phyloP scores from a whole-genome alignment of 2,888 invertebrate genomes.

The Platycnemis pennipes region DNA sequence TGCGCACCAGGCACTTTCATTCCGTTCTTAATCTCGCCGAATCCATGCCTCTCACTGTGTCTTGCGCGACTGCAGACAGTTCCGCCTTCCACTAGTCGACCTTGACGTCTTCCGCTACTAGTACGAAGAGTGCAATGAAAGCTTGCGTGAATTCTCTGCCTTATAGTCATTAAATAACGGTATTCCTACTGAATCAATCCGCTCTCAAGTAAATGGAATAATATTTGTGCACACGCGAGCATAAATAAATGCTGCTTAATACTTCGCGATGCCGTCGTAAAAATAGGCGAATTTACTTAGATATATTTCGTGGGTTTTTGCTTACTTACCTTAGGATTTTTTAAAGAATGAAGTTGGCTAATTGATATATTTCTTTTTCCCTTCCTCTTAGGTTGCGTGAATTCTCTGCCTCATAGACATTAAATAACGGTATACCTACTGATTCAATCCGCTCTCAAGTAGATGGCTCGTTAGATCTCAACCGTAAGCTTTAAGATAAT shows the following conservation, averaged over 20 bases:
- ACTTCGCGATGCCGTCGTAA: too few relatives aligned
- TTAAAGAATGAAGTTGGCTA: too few relatives aligned
- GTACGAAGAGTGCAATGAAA: not conserved
- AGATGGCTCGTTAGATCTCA: too few relatives aligned
- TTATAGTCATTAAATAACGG: slow-evolving; percentile 1
- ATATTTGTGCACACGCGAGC: too few relatives aligned
- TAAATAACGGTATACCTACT: not conserved
- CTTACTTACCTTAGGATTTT: too few relatives aligned
- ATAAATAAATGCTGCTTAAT: too few relatives aligned
- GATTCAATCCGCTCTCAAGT: not conserved
- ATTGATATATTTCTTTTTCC: too few relatives aligned
- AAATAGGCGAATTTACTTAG: too few relatives aligned
- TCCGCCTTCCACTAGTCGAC: not conserved
- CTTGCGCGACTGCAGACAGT: not conserved
- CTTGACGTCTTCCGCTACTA: not conserved
- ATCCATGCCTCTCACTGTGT: not conserved
- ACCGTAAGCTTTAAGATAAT: too few relatives aligned
- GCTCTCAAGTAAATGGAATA: not conserved
- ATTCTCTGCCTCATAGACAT: not conserved
- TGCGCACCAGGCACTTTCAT: not conserved
- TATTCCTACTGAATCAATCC: not conserved
- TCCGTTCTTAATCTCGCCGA: not conserved
- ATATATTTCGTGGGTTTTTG: too few relatives aligned
- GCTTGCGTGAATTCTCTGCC: not conserved
- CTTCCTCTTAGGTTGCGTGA: not conserved